These are phyloP conservation scores for Enteromius viviparus DNA, from an alignment of 2,797 vertebrate genomes.

Conservation along the genomic window DNA sequence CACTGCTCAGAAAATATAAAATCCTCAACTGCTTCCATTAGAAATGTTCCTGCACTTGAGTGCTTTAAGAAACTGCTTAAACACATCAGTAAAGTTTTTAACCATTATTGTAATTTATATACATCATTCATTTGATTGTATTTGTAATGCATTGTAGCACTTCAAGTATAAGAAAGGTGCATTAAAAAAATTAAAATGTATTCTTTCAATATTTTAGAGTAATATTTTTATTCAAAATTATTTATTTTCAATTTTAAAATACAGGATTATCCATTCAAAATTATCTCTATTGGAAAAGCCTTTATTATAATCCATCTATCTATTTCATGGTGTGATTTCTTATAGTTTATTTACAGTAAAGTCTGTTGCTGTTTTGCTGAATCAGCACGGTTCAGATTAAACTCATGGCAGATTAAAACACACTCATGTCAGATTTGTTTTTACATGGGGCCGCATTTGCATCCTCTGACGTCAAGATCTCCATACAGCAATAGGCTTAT, in stretches of 20 bases:
- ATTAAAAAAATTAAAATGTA: background rate
- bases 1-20: background rate
- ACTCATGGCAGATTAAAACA: background rate
- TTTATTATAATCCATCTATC: background rate
- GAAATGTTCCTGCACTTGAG: background rate
- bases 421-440: background rate
- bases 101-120: background rate
- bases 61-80: background rate
- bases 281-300: background rate
- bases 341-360: background rate
- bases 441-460: background rate
- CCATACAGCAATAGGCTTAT: background rate
- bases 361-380: background rate
- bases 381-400: conserved; percentile 9
- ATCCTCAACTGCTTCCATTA: background rate
- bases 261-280: background rate
- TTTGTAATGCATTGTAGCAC: background rate
- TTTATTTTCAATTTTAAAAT: background rate
- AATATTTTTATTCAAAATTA: background rate
- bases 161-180: background rate
- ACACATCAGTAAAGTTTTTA: background rate
- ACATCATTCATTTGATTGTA: too few species aligned
- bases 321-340: background rate
- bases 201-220: too few species aligned
- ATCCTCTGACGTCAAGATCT: conserved; percentile 38